Evolutionary conservation across 2,113 vertebrate species (phyloP).

Genomic region (Sitta europaea): DNA sequence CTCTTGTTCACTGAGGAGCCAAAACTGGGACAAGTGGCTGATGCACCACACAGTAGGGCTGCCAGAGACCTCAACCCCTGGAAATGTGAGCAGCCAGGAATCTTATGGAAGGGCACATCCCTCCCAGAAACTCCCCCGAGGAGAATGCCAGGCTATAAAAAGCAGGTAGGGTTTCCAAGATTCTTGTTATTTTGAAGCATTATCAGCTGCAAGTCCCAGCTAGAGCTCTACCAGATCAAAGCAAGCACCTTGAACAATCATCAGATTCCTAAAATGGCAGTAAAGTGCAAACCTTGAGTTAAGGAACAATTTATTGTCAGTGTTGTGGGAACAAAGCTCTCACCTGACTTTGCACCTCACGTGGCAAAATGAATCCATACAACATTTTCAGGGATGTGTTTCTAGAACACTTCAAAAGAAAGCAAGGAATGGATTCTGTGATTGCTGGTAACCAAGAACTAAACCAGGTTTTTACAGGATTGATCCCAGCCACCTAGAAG

Average conservation of each 20-base stretch:
- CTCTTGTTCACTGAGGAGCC: neutral
- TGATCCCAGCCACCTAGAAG: neutral
- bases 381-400: accelerated
- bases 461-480: neutral
- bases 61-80: neutral
- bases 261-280: neutral
- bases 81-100: neutral
- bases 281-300: neutral
- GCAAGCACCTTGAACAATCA: neutral
- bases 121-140: neutral
- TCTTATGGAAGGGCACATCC: neutral
- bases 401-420: neutral
- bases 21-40: neutral
- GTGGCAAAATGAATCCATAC: neutral
- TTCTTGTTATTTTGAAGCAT: neutral
- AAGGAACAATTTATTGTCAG: neutral
- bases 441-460: neutral
- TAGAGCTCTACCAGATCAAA: neutral
- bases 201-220: neutral
- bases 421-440: neutral
- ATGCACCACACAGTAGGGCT: accelerated
- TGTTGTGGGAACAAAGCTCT: neutral
- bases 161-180: neutral
- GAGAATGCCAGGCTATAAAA: neutral
- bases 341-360: neutral